Percentiles rank a stretch among this genome's conserved stretches.
phyloP scores from a whole-genome alignment of 1,140 invertebrate species.

The Palaemon carinicauda region DNA sequence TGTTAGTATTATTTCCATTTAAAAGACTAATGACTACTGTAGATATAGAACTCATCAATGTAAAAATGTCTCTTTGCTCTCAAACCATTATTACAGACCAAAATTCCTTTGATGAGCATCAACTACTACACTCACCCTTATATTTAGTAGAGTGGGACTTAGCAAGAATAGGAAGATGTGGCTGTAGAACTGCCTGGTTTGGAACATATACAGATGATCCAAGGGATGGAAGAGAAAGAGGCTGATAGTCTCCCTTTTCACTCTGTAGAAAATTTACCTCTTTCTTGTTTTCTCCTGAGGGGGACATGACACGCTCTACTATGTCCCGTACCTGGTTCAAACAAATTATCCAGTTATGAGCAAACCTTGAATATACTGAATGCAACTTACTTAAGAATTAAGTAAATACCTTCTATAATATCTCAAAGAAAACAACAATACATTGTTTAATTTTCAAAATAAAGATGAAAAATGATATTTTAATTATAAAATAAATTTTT shows the following conservation, averaged over 20 bases:
- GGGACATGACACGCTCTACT: conserved; percentile 44
- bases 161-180: conserved; percentile 13
- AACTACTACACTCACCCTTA: conserved; percentile 10
- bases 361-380: background rate
- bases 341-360: background rate
- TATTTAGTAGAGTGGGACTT: conserved; percentile 15
- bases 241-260: conserved; percentile 45
- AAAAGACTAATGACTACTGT: no score
- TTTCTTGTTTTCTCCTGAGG: conserved; percentile 7
- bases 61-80: no score
- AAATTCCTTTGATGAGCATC: background rate
- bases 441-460: no score
- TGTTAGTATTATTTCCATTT: no score
- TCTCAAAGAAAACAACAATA: no score
- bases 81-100: no score
- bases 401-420: no score
- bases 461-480: no score
- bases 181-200: background rate
- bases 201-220: conserved; percentile 13
- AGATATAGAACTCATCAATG: no score
- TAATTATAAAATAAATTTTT: no score
- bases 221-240: conserved; percentile 42
- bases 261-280: conserved; percentile 5
- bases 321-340: conserved; percentile 32
- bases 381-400: no score